Percentiles rank a stretch among this genome's conserved stretches.
Conservation (phyloP, 1,140 invertebrate genomes). For the Aphelinus atriplicis region DNA sequence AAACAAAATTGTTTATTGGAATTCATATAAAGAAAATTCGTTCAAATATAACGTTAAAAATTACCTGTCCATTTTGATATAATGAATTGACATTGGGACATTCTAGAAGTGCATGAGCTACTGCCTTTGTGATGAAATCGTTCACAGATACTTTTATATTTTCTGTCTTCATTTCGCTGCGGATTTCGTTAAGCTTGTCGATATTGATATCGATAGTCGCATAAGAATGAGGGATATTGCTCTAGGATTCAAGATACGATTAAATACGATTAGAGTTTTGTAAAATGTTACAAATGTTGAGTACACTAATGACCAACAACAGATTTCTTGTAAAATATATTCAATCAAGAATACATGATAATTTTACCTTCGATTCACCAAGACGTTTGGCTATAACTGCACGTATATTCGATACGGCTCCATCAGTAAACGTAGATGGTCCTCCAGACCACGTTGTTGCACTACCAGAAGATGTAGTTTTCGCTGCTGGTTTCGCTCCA, state of each 20-base stretch:
- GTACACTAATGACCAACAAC: conserved; percentile 19
- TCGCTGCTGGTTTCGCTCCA: conserved; percentile 20
- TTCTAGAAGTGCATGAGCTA: conserved; percentile 86
- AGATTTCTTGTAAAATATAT: neutral
- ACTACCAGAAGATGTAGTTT: neutral
- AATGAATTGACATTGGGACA: conserved; percentile 89
- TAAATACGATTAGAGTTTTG: conserved; percentile 8
- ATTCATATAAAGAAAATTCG: neutral
- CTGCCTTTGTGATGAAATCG: conserved; percentile 97
- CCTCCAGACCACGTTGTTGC: neutral
- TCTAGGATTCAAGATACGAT: conserved; percentile 46
- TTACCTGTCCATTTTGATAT: conserved; percentile 58
- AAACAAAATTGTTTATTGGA: conserved; percentile 13
- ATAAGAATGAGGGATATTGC: conserved; percentile 96
- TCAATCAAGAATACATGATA: conserved; percentile 16
- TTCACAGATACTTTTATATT: conserved; percentile 91
- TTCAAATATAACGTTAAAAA: conserved; percentile 26
- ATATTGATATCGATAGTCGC: conserved; percentile 86
- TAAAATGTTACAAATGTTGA: conserved; percentile 20
- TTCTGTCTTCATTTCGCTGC: conserved; percentile 78
- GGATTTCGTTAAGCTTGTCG: conserved; percentile 68
- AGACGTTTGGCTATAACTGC: conserved; percentile 92
- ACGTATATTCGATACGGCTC: conserved; percentile 87
- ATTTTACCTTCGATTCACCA: conserved; percentile 84
- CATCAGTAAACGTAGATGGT: conserved; percentile 75